Evolutionary conservation across 2,113 vertebrate genomes (phyloP).

Genomic region (Pitta sordida): DNA sequence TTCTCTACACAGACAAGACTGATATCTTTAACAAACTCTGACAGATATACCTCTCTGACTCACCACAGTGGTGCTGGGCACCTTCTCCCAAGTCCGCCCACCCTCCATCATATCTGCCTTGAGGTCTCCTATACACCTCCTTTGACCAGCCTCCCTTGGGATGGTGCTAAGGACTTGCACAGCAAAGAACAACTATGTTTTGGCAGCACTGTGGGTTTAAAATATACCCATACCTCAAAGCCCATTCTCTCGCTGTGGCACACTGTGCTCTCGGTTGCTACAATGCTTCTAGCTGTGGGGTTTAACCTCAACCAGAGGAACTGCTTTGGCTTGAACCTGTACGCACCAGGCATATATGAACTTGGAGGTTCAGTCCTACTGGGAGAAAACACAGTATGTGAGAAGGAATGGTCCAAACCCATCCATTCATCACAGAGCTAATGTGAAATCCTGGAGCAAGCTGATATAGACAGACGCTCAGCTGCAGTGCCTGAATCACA

Average conservation of each 20-base stretch:
- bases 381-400: not conserved
- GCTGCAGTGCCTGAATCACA: not conserved
- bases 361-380: not conserved
- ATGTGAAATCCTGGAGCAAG: not conserved
- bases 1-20: not conserved
- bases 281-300: not conserved
- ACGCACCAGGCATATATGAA: not conserved
- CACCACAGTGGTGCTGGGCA: not conserved
- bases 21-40: not conserved
- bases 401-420: not conserved
- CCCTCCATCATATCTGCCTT: not conserved
- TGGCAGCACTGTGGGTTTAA: not conserved
- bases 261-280: not conserved
- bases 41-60: not conserved
- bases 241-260: rapidly evolving
- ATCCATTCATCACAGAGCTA: not conserved
- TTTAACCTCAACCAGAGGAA: not conserved
- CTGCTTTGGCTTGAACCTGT: not conserved
- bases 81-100: not conserved
- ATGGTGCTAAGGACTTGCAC: not conserved
- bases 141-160: not conserved
- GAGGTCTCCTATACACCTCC: not conserved
- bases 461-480: not conserved
- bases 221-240: not conserved
- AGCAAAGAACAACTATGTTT: not conserved